Conservation (phyloP, 2,797 vertebrate genomes). For the Protosalanx chinensis region DNA sequence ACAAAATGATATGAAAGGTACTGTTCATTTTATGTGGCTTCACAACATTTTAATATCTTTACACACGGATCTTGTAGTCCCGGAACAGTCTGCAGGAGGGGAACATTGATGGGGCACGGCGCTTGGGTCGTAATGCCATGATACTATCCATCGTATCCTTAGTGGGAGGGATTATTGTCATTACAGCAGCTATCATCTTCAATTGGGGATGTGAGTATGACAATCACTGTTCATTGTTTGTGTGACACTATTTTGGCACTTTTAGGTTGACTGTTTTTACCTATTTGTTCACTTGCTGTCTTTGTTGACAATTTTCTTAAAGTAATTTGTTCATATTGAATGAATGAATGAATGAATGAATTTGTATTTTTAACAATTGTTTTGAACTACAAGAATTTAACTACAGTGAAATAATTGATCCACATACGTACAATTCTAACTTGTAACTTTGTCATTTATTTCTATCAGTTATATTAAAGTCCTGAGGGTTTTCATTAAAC, state of each 20-base stretch:
- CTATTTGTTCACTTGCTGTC: background rate
- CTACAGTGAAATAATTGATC: background rate
- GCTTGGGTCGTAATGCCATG: slow-evolving; percentile 73
- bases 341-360: no score
- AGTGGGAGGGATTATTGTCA: slow-evolving; percentile 69
- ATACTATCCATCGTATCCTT: slow-evolving; percentile 68
- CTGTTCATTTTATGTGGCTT: no score
- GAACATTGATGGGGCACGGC: slow-evolving; percentile 69
- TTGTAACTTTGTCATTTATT: background rate
- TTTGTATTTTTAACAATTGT: background rate
- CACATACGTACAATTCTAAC: background rate
- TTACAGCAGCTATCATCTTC: slow-evolving; percentile 68
- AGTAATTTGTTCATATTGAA: no score
- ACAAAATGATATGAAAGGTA: no score
- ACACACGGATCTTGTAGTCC: slow-evolving; percentile 50
- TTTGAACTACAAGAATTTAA: background rate
- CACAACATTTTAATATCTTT: background rate
- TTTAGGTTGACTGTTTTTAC: background rate
- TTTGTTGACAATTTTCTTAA: background rate
- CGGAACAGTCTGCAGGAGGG: slow-evolving; percentile 73
- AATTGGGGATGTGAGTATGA: slow-evolving; percentile 73
- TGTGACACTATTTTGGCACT: background rate
- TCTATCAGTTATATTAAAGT: slow-evolving; percentile 70
- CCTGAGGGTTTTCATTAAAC: slow-evolving; percentile 49
- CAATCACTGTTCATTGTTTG: no score